These are phyloP conservation scores for Emesis furor DNA, from an alignment of 2,888 invertebrate species.

Conservation along the genomic window DNA sequence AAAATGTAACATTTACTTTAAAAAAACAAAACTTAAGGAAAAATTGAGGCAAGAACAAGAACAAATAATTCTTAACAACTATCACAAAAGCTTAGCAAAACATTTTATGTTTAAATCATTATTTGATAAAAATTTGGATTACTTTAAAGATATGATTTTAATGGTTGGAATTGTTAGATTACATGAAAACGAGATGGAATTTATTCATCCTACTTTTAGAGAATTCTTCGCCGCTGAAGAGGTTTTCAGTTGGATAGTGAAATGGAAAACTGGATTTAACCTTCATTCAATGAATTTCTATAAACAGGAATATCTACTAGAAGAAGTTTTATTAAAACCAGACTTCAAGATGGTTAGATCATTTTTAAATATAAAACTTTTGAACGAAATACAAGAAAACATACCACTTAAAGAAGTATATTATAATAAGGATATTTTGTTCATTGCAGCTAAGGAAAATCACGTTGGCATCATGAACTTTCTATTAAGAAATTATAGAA, in stretches of 20 bases:
- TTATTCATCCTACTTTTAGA: slow-evolving; percentile 25
- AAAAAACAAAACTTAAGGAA: not conserved
- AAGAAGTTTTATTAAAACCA: slow-evolving; percentile 3
- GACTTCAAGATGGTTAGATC: slow-evolving; percentile 5
- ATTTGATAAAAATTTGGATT: not conserved
- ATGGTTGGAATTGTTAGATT: slow-evolving; percentile 8
- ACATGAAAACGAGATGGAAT: not conserved
- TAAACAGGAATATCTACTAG: not conserved
- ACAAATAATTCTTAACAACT: not conserved
- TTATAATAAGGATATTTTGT: not conserved
- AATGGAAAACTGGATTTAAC: slow-evolving; percentile 2
- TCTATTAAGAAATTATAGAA: not conserved
- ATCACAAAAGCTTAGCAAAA: not conserved
- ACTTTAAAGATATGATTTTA: slow-evolving; percentile 17
- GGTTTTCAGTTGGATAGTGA: slow-evolving; percentile 19
- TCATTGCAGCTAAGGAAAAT: not conserved
- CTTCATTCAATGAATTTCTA: not conserved
- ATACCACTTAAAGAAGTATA: not conserved
- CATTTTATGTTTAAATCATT: not conserved
- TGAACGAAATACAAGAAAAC: not conserved
- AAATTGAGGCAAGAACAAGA: not conserved
- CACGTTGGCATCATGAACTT: not conserved
- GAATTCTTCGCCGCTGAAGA: slow-evolving; percentile 16
- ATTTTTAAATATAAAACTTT: slow-evolving; percentile 23
- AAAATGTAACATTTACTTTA: slow-evolving; percentile 10